A percentile compares a stretch with the other conserved stretches of the same genome.
phyloP scores from a whole-genome alignment of 2,888 invertebrate species.

The Willowsia nigromaculata region DNA sequence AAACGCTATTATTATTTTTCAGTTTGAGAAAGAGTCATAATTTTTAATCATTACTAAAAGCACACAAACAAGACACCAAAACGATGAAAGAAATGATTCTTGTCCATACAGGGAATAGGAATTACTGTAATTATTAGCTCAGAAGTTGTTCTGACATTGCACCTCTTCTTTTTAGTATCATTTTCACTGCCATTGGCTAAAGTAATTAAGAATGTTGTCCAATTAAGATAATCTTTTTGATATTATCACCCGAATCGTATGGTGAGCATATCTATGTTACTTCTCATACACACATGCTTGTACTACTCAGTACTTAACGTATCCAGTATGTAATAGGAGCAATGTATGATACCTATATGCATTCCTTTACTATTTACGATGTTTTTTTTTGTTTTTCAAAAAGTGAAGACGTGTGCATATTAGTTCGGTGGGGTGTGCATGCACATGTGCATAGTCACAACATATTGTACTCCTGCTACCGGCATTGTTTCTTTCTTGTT shows the following conservation, averaged over 20 bases:
- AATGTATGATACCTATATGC: neutral
- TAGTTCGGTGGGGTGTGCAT: neutral
- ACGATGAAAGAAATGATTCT: neutral
- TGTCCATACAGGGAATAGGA: conserved; percentile 5
- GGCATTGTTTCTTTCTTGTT: neutral
- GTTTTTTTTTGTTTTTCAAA: neutral
- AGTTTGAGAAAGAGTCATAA: conserved; percentile 12
- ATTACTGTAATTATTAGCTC: conserved; percentile 49
- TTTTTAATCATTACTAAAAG: neutral
- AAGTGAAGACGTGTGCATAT: neutral
- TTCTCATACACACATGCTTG: neutral
- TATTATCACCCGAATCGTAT: conserved; percentile 44
- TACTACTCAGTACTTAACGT: neutral
- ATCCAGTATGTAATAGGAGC: neutral
- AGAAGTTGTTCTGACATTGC: conserved; percentile 47
- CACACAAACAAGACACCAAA: neutral
- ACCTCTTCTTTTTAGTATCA: conserved; percentile 31
- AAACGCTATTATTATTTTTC: conserved; percentile 1
- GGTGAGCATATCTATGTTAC: neutral
- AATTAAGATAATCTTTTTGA: conserved; percentile 69
- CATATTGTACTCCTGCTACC: conserved; percentile 4
- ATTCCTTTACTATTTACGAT: conserved; percentile 3
- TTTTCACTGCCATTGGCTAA: conserved; percentile 52
- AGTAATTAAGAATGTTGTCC: conserved; percentile 72
- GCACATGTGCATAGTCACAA: neutral